Evolutionary conservation across 2,797 vertebrate genomes (phyloP).

Genomic region (Macropus fuliginosus): DNA sequence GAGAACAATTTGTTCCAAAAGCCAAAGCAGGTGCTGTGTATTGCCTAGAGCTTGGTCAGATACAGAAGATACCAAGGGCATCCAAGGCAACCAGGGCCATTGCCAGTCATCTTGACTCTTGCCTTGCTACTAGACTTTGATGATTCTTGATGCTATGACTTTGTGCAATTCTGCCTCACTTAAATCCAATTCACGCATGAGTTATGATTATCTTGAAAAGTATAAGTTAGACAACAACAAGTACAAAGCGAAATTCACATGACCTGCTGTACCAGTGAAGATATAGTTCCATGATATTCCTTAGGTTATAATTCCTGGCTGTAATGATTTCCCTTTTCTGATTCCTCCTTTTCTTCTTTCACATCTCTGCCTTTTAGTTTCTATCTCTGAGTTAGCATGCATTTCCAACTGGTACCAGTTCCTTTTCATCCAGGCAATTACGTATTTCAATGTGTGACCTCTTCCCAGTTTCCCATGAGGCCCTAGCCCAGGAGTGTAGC

Average conservation of each 20-base stretch:
- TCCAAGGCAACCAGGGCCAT: not conserved
- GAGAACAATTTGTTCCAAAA: not conserved
- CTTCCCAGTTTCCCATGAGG: not conserved
- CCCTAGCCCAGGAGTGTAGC: not conserved
- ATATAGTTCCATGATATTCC: not conserved
- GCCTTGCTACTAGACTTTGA: not conserved
- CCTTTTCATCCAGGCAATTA: not conserved
- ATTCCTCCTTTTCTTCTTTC: not conserved
- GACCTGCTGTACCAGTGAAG: not conserved
- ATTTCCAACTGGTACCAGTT: not conserved
- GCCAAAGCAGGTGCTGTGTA: not conserved
- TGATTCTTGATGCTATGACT: not conserved
- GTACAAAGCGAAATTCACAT: not conserved
- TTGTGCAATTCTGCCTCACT: not conserved
- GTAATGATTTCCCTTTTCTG: not conserved
- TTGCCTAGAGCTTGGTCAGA: not conserved
- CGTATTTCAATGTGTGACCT: not conserved
- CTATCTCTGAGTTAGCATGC: not conserved
- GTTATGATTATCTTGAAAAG: not conserved
- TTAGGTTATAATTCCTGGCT: not conserved
- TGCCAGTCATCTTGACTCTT: not conserved
- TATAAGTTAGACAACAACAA: not conserved
- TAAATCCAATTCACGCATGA: not conserved
- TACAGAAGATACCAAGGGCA: not conserved
- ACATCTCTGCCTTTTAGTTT: not conserved